Conservation (phyloP, 2,113 vertebrate species). For the Sinocyclocheilus anophthalmus region DNA sequence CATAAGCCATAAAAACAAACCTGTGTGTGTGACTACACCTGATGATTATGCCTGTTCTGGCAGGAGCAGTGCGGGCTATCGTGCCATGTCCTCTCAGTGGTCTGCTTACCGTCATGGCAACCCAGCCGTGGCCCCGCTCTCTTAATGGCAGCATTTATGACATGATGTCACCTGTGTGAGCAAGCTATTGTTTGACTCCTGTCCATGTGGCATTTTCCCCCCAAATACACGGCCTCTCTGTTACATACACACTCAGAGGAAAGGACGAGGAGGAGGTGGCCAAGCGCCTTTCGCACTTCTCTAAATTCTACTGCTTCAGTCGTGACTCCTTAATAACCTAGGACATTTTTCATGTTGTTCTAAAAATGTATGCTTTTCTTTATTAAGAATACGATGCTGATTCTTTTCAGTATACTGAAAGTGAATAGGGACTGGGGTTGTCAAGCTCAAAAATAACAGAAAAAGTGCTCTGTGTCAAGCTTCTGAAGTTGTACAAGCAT, state of each 20-base stretch:
- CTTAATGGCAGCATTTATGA: constrained; percentile 51
- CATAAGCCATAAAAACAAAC: no score
- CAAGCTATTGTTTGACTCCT: constrained; percentile 41
- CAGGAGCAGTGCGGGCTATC: neutral
- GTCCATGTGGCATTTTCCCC: neutral
- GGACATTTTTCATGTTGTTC: neutral
- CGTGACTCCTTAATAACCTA: neutral
- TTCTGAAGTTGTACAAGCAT: neutral
- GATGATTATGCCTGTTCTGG: constrained; percentile 36
- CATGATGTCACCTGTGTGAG: constrained; percentile 47
- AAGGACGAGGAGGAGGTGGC: neutral
- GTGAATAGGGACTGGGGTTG: neutral
- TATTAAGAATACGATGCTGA: neutral
- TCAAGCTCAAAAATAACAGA: no score
- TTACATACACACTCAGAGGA: constrained; percentile 18
- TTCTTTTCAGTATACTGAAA: neutral
- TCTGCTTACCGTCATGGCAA: constrained; percentile 37
- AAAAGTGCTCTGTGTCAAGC: neutral
- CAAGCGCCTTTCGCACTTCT: neutral
- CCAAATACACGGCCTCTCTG: neutral
- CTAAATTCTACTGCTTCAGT: constrained; percentile 9
- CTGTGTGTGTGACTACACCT: constrained; percentile 24
- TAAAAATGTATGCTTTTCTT: neutral
- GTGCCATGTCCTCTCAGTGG: constrained; percentile 23
- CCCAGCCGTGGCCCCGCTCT: neutral